Evolutionary conservation across 1,140 invertebrate species (phyloP), one percentile per base, ranked within the genome.

Genomic region (Drosophila truncata): DNA sequence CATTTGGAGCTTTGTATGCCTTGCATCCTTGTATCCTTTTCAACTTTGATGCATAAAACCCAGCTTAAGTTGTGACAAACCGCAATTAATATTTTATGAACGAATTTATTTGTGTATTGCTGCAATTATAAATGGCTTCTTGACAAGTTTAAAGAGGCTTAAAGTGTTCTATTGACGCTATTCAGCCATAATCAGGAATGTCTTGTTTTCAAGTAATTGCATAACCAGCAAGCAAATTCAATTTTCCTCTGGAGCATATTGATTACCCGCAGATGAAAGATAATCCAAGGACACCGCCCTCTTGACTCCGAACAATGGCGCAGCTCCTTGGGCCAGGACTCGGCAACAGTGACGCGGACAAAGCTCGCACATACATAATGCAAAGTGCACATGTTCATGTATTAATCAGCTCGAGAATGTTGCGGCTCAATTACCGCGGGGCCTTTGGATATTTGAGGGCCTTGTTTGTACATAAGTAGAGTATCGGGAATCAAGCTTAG

Each of bases 401-500:
- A 80, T 80, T 87, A 78, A 87, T 88, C 78, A 80, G 80, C 76
- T 69, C 82, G 47, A 62, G 76, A 66, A 80, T 79, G 83, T 70
- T 80, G 78, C 60, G 55, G 66, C 75, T 82, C 79, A 82, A 86
- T 86, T 82, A 86, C 64, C 58, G 46, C 71, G 61, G 37, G 44
- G 69, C 66, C 66, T 62, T 79, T 72, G 70, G 79, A 44, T 69
- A 82, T 69, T 73, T 47, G 60, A 59, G 59, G n/a, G 42, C 59
- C 37, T 31, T 20, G 44, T 50, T 54, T 54, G 0, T 52, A 33
- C 8, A 33, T 52, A 31, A 4, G 18, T 54, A 23, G 31, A 35
- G 50, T 54, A 23, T 10, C 8, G 14, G 8, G 20, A 54, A 54
- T 55, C 52, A 37, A 23, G 20, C 52, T 37, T 7, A 55, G 33